phyloP scores from a whole-genome alignment of 2,888 invertebrate species.

The Chymomyza amoena region DNA sequence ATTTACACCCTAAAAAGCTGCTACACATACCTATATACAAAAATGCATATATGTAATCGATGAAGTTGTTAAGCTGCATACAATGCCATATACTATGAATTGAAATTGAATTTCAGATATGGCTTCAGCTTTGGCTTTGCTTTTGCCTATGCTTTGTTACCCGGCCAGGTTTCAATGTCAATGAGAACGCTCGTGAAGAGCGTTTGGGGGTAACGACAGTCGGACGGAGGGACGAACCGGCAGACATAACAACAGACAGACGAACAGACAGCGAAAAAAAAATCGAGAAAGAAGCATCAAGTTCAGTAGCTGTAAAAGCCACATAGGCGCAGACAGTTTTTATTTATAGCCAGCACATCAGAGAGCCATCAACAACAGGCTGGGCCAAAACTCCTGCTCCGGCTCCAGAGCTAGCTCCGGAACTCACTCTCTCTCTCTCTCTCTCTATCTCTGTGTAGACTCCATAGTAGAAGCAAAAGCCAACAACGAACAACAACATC shows the following conservation, averaged over 20 bases:
- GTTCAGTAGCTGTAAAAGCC: background rate
- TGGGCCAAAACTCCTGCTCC: background rate
- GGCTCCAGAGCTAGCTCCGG: too few relatives aligned
- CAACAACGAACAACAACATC: background rate
- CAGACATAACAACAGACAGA: background rate
- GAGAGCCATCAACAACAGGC: conserved; percentile 15
- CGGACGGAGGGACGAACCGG: too few relatives aligned
- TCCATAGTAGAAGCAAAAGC: background rate
- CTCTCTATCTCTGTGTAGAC: background rate
- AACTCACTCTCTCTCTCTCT: too few relatives aligned
- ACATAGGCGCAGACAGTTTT: conserved; percentile 74
- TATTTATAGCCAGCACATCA: conserved; percentile 57
- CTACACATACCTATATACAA: background rate
- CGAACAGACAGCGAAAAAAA: background rate
- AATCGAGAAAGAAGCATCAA: background rate
- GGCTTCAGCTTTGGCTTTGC: background rate
- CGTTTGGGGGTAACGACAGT: background rate
- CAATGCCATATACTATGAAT: background rate
- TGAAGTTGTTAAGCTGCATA: background rate
- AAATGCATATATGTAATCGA: background rate
- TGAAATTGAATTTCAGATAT: background rate
- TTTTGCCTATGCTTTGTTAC: background rate
- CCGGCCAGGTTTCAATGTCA: background rate
- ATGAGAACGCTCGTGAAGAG: background rate
- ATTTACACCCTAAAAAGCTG: background rate